A percentile compares a stretch with the other conserved stretches of the same genome.
Conservation (phyloP, 2,113 vertebrate species). For the Condylura cristata region DNA sequence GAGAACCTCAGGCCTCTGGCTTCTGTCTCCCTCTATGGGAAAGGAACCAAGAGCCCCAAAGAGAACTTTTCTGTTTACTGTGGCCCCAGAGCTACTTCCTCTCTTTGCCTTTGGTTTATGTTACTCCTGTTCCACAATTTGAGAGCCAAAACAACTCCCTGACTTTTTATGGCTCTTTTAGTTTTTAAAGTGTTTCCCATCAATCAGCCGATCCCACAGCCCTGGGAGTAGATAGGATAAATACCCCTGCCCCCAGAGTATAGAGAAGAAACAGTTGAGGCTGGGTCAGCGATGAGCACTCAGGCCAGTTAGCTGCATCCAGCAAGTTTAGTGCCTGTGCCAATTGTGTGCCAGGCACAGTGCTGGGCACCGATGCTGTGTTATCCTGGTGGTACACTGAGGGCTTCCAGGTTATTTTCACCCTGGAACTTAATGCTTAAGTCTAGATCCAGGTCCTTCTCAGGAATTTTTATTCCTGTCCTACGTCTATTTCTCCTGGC, state of each 20-base stretch:
- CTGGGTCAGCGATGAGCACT: background rate
- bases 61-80: background rate
- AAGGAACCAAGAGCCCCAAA: background rate
- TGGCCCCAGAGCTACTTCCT: constrained; percentile 18
- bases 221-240: background rate
- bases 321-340: background rate
- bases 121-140: background rate
- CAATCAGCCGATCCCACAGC: background rate
- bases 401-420: background rate
- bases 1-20: background rate
- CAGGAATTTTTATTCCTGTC: background rate
- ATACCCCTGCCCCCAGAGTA: background rate
- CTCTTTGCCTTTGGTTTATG: background rate
- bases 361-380: background rate
- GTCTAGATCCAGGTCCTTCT: constrained; percentile 3
- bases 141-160: background rate
- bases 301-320: background rate
- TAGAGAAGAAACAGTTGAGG: background rate
- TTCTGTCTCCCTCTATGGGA: background rate
- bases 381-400: background rate
- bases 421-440: background rate
- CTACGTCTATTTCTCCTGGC: background rate
- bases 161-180: background rate
- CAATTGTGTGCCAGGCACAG: background rate
- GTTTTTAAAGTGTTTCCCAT: background rate